Base-by-base conservation (phyloP, 2,888 invertebrate species). In the Trisateles emortualis region DNA sequence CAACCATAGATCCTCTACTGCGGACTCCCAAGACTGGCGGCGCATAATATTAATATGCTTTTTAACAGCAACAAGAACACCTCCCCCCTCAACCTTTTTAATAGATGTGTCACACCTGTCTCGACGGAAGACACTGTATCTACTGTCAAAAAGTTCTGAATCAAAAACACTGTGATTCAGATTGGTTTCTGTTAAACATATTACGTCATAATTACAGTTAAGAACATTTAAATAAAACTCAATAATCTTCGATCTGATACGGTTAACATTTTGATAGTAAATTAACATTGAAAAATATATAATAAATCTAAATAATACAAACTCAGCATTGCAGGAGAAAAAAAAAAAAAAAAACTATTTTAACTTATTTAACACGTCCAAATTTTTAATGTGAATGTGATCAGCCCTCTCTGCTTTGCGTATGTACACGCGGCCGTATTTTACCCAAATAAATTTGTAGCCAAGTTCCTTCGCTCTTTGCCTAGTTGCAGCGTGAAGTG, bases 161-260 rank as follows among this genome's bases (percentile, higher is more conserved):
- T 57, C 51, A 35, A 38, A 57, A 0, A 57, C 51, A 17, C 32
- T 32, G 1, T 32, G 19, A 22, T 54, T 56, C n/a, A 45, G 11
- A 16, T 52, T 55, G 1, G 59, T 59, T 42, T 60, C 52, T 8
- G 54, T 57, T n/a, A 61, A 32, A 30, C 57, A 61, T 16, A 54
- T 33, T 4, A 54, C 10, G 9, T 61, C 57, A 46, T 43, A 54
- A 40, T 57, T 54, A 22, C 9, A 22, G 11, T 24, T 45, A 24
- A 61, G 19, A 5, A 33, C 6, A 45, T 47, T 51, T 9, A 51
- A 17, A 10, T 43, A 43, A 32, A 59, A 45, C 3, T 59, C 47
- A 11, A 10, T 9, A n/a, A 38, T 5, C 14, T 52, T 52, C 29
- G 32, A 33, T 9, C 52, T 16, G 8, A 52, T 38, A 30, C 52